phyloP scores from a whole-genome alignment of 1,140 invertebrate genomes.

The Ooceraea biroi region DNA sequence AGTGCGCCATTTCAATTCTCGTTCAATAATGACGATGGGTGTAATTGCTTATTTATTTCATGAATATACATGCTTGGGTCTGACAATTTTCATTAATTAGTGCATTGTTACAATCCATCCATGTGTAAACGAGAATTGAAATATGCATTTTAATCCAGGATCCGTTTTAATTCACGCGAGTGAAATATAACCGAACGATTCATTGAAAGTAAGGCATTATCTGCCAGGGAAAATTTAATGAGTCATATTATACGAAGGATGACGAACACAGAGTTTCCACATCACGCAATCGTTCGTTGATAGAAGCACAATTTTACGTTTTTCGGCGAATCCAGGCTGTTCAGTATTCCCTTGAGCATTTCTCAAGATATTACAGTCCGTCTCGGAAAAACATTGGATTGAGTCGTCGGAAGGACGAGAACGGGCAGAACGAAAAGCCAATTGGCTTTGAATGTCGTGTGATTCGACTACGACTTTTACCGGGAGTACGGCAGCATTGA shows the following conservation, averaged over 20 bases:
- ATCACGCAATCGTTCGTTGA: neutral
- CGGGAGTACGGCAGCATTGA: no score
- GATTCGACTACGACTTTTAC: no score
- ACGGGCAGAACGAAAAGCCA: no score
- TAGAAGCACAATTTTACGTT: neutral
- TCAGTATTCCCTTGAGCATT: neutral
- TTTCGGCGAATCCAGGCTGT: neutral
- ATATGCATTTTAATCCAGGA: conserved; percentile 2
- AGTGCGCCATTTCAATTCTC: conserved; percentile 27
- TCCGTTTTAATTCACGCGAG: conserved; percentile 12
- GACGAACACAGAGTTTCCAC: neutral
- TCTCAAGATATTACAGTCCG: neutral
- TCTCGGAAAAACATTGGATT: no score
- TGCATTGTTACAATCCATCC: neutral
- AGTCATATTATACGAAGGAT: neutral
- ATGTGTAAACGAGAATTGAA: conserved; percentile 28
- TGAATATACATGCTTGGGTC: conserved; percentile 4
- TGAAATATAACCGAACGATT: conserved; percentile 8
- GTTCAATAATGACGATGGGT: neutral
- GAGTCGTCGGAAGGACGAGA: no score
- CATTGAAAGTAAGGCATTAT: conserved; percentile 14
- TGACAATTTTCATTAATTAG: conserved; percentile 39
- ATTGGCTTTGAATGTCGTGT: no score
- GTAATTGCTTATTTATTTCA: conserved; percentile 49
- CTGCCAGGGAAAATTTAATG: neutral